phyloP scores from a whole-genome alignment of 2,888 invertebrate genomes.

The Agonum fuliginosum region DNA sequence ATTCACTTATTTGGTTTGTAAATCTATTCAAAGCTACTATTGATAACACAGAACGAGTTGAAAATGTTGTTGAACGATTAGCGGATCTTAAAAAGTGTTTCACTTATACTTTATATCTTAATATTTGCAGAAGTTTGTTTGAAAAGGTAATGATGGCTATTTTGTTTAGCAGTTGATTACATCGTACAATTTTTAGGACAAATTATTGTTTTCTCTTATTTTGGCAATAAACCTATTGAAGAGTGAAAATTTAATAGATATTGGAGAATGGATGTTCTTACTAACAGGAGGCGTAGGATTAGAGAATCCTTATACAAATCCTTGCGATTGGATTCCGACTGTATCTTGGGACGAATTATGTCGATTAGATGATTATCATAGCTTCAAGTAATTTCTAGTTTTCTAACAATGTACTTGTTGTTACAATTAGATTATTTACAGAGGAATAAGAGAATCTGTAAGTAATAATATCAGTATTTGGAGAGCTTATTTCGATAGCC shows the following conservation, averaged over 20 bases:
- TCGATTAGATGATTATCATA: constrained; percentile 75
- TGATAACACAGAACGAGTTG: constrained; percentile 89
- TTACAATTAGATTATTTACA: constrained; percentile 68
- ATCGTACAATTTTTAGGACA: constrained; percentile 80
- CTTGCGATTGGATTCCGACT: constrained; percentile 81
- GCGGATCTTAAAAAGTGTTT: constrained; percentile 86
- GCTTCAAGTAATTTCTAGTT: constrained; percentile 70
- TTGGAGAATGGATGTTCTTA: constrained; percentile 88
- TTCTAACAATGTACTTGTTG: neutral
- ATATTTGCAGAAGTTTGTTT: constrained; percentile 94
- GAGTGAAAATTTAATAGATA: constrained; percentile 77
- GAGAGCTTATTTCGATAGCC: constrained; percentile 84
- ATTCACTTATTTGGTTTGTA: constrained; percentile 95
- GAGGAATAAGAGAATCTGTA: constrained; percentile 82
- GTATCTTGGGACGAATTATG: constrained; percentile 88
- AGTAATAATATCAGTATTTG: constrained; percentile 76
- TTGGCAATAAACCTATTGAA: constrained; percentile 82
- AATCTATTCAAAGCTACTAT: constrained; percentile 90
- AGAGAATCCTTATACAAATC: constrained; percentile 83
- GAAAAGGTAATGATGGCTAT: constrained; percentile 81
- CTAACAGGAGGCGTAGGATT: constrained; percentile 90
- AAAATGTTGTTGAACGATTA: constrained; percentile 85
- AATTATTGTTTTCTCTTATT: constrained; percentile 89
- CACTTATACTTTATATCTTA: constrained; percentile 91
- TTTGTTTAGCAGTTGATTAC: constrained; percentile 10